Evolutionary conservation across 2,113 vertebrate genomes (phyloP).

Genomic region (Brachyistius frenatus): DNA sequence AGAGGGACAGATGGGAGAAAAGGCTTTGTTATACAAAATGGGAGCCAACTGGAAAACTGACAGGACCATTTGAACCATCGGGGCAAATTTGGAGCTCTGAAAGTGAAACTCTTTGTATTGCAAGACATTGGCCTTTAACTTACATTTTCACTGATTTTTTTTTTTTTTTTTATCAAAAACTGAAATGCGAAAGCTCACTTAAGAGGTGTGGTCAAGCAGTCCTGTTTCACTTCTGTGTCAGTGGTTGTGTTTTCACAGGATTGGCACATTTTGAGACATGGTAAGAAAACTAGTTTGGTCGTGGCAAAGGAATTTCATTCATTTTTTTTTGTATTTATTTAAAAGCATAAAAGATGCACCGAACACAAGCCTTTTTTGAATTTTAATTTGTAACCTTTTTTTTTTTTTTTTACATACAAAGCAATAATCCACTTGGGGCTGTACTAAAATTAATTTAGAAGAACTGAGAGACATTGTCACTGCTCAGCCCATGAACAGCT

Average conservation of each 20-base stretch:
- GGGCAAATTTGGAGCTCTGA: background rate
- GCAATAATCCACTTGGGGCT: conserved; percentile 42
- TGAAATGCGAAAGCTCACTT: background rate
- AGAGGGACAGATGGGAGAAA: conserved; percentile 28
- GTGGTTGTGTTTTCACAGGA: background rate
- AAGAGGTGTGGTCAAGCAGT: background rate
- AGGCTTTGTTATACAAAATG: conserved; percentile 42
- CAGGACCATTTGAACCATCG: conserved; percentile 35
- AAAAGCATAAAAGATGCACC: conserved; percentile 30
- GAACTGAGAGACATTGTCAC: conserved; percentile 20
- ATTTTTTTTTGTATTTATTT: conserved; percentile 1
- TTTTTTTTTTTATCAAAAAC: background rate
- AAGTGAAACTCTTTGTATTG: background rate
- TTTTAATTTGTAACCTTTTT: conserved; percentile 45
- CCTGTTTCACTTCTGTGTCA: background rate
- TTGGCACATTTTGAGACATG: background rate
- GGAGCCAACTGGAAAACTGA: conserved; percentile 47
- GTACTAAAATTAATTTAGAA: conserved; percentile 51
- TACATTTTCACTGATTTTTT: background rate
- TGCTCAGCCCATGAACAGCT: conserved; percentile 20
- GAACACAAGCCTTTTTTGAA: conserved; percentile 15
- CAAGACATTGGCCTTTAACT: background rate
- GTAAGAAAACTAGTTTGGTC: background rate
- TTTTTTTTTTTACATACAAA: conserved; percentile 20
- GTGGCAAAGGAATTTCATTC: background rate